Conservation (phyloP, 2,888 invertebrate species). For the Pogonocherus hispidulus region DNA sequence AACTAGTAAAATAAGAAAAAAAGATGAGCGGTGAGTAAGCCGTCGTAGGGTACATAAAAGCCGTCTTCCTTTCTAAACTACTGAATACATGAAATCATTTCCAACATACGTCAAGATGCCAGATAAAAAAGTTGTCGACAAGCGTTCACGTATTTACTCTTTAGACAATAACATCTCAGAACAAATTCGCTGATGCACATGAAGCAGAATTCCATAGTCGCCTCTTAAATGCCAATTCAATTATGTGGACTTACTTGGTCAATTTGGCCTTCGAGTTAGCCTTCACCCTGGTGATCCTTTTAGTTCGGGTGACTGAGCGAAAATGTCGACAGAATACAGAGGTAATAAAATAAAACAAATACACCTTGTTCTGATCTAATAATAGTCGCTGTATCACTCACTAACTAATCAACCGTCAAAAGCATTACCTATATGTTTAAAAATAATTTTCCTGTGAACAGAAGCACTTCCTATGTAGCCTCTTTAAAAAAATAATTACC, state of each 20-base stretch:
- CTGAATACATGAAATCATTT: slow-evolving; percentile 15
- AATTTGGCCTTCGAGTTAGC: slow-evolving; percentile 35
- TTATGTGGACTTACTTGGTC: slow-evolving; percentile 44
- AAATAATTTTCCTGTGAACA: too few species aligned
- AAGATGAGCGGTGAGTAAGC: slow-evolving; percentile 1
- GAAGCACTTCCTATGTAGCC: too few species aligned
- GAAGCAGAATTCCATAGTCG: slow-evolving; percentile 34
- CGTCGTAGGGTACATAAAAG: background rate
- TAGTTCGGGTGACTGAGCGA: slow-evolving; percentile 4
- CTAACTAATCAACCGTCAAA: too few species aligned
- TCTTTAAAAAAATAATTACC: too few species aligned
- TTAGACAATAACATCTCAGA: slow-evolving; percentile 32
- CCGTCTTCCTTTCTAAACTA: slow-evolving; percentile 6
- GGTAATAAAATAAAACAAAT: background rate
- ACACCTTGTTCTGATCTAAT: background rate
- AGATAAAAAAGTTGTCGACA: slow-evolving; percentile 20
- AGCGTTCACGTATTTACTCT: slow-evolving; percentile 24
- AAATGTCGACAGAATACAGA: background rate
- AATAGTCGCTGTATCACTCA: background rate
- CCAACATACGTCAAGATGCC: slow-evolving; percentile 8
- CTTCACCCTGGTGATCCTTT: slow-evolving; percentile 23
- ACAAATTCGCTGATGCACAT: slow-evolving; percentile 35
- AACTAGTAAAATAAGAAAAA: too few species aligned
- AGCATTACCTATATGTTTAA: too few species aligned
- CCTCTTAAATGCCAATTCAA: slow-evolving; percentile 45